Conservation (phyloP, 1,140 invertebrate species). For the Drosophila willistoni region DNA sequence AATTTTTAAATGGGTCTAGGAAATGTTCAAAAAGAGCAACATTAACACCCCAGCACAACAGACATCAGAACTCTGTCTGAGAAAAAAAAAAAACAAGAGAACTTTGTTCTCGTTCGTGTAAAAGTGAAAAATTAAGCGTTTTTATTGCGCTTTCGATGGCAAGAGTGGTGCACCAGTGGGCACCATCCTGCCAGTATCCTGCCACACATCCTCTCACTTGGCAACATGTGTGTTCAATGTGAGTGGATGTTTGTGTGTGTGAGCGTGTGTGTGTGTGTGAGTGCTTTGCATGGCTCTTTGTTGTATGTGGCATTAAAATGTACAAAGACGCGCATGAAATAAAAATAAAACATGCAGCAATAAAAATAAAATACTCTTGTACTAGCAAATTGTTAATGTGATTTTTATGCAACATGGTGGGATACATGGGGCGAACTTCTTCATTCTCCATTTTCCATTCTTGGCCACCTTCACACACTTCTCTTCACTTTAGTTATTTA, state of each 20-base stretch:
- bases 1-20: conserved; percentile 73
- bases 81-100: conserved; percentile 28
- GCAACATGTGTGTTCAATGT: conserved; percentile 70
- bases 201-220: conserved; percentile 31
- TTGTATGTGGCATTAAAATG: conserved; percentile 51
- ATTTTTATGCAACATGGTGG: conserved; percentile 73
- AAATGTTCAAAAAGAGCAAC: conserved; percentile 34
- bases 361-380: conserved; percentile 82
- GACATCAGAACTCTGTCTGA: neutral
- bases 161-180: conserved; percentile 46
- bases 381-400: conserved; percentile 80
- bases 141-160: conserved; percentile 76
- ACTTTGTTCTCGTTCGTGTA: conserved; percentile 59
- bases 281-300: conserved; percentile 46
- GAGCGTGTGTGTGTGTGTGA: conserved; percentile 16
- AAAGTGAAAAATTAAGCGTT: conserved; percentile 82
- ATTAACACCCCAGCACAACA: conserved; percentile 17
- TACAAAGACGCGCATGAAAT: conserved; percentile 76
- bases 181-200: conserved; percentile 32
- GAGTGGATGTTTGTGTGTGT: conserved; percentile 24
- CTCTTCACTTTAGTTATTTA: conserved; percentile 42
- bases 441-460: neutral
- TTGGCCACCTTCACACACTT: conserved; percentile 8
- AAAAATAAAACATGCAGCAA: conserved; percentile 80
- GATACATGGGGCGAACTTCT: neutral